These are phyloP conservation scores for Drosophila lini DNA, from an alignment of 1,140 invertebrate genomes.

Conservation along the genomic window DNA sequence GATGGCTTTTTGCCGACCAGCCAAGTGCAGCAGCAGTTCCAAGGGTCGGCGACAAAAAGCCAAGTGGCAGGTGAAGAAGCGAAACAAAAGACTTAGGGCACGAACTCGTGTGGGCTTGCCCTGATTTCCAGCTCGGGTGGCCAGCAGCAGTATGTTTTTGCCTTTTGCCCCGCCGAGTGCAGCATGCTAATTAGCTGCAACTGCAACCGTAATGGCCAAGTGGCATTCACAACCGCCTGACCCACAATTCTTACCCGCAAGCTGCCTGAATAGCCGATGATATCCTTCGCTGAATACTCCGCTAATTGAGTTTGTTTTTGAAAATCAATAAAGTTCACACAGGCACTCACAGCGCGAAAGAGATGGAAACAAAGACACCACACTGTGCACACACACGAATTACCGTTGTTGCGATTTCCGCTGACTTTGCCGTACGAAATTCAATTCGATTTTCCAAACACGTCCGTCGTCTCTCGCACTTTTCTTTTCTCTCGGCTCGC, in stretches of 20 bases:
- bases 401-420: slow-evolving; percentile 77
- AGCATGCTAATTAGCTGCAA: slow-evolving; percentile 59
- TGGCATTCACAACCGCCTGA: slow-evolving; percentile 40
- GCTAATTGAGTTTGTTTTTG: slow-evolving; percentile 20
- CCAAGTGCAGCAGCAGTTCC: slow-evolving; percentile 20
- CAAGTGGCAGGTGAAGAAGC: slow-evolving; percentile 2
- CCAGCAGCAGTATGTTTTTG: slow-evolving; percentile 21
- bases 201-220: slow-evolving; percentile 38
- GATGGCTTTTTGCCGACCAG: slow-evolving; percentile 21
- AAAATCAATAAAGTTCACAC: slow-evolving; percentile 40
- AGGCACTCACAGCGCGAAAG: slow-evolving; percentile 20
- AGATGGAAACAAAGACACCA: slow-evolving; percentile 4
- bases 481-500: slow-evolving; percentile 62
- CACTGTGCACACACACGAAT: slow-evolving; percentile 51
- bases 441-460: slow-evolving; percentile 71
- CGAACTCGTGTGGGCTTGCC: slow-evolving; percentile 51
- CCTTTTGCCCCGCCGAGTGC: slow-evolving; percentile 4
- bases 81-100: slow-evolving; percentile 70
- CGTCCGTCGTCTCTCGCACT: slow-evolving; percentile 57
- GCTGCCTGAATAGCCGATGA: slow-evolving; percentile 18
- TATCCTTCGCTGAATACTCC: slow-evolving; percentile 43
- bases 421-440: slow-evolving; percentile 65
- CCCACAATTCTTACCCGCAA: slow-evolving; percentile 46
- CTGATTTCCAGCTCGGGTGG: slow-evolving; percentile 47
- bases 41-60: slow-evolving; percentile 25